phyloP scores from a whole-genome alignment of 2,113 vertebrate genomes.

The Dicaeum eximium region DNA sequence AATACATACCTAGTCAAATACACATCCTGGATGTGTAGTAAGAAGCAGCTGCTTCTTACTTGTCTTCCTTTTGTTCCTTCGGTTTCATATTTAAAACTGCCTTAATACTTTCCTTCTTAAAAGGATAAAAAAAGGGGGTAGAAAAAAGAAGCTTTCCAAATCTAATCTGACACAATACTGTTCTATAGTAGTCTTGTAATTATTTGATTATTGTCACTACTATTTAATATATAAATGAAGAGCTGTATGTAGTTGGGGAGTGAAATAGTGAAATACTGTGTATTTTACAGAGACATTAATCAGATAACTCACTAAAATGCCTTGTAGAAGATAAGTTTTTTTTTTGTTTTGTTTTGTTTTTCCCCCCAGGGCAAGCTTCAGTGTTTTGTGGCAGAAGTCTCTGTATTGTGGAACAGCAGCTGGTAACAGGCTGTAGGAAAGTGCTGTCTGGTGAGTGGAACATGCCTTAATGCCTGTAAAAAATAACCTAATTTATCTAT shows the following conservation, averaged over 20 bases:
- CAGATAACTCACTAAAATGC: background rate
- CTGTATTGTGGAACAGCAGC: background rate
- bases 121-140: background rate
- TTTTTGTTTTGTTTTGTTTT: background rate
- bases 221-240: background rate
- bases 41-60: background rate
- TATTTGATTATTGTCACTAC: background rate
- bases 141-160: background rate
- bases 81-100: background rate
- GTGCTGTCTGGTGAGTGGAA: background rate
- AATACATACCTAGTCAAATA: background rate
- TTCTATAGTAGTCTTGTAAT: background rate
- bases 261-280: background rate
- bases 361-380: background rate
- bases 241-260: too few relatives aligned
- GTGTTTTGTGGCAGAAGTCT: background rate
- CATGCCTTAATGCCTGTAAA: background rate
- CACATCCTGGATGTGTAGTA: too few relatives aligned
- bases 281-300: background rate
- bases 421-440: background rate
- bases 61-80: background rate
- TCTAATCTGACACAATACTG: background rate
- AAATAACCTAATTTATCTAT: background rate
- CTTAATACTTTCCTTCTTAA: background rate
- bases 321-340: background rate